Conservation (phyloP, 1,140 invertebrate genomes). For the Drosophila pachea region DNA sequence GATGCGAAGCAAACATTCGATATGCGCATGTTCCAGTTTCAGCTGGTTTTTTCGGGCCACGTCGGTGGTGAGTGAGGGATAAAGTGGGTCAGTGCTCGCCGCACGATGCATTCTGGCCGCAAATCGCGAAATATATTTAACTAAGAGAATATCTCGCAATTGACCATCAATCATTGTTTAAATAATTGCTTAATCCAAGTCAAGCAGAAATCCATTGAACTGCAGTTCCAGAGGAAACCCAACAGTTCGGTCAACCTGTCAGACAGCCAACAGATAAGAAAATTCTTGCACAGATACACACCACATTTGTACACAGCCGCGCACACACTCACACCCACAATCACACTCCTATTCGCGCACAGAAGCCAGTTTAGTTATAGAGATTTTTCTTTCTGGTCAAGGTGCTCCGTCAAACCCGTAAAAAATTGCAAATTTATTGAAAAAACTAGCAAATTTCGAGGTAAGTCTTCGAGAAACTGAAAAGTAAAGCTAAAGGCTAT, state of each 20-base stretch:
- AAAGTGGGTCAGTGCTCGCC: slow-evolving; percentile 63
- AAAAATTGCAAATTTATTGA: slow-evolving; percentile 79
- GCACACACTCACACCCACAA: slow-evolving; percentile 42
- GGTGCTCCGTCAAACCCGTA: slow-evolving; percentile 62
- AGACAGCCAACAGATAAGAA: slow-evolving; percentile 35
- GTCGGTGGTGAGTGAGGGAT: slow-evolving; percentile 46
- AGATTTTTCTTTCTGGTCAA: slow-evolving; percentile 75
- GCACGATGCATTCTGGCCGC: slow-evolving; percentile 7
- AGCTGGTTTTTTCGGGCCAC: slow-evolving; percentile 49
- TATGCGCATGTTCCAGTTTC: slow-evolving; percentile 69
- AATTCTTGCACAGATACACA: slow-evolving; percentile 62
- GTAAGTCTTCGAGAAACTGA: slow-evolving; percentile 45
- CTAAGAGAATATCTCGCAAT: neutral
- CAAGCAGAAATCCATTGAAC: too few species aligned
- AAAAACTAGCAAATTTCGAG: slow-evolving; percentile 79
- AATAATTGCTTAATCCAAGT: neutral
- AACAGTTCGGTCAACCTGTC: neutral
- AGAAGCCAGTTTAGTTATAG: slow-evolving; percentile 68
- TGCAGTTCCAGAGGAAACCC: neutral
- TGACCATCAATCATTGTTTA: neutral
- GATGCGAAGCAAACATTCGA: slow-evolving; percentile 53
- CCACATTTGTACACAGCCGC: too few species aligned
- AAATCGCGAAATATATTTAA: slow-evolving; percentile 26
- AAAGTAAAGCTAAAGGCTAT: neutral
- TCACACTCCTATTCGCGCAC: slow-evolving; percentile 36